Conservation (phyloP, 2,888 invertebrate genomes). For the Plutella xylostella region DNA sequence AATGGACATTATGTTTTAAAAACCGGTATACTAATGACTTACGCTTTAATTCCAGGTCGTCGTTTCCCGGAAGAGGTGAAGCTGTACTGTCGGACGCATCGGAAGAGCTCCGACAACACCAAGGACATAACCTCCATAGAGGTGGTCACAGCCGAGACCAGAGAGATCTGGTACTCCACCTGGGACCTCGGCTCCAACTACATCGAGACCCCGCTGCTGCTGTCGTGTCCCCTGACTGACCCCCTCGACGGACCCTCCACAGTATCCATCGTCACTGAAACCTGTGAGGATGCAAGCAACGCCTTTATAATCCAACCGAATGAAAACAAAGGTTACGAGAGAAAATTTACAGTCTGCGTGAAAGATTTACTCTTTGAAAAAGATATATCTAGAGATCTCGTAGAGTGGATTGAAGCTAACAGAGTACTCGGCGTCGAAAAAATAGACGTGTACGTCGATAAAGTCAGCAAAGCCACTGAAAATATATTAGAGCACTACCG, state of each 20-base stretch:
- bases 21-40: too few species aligned
- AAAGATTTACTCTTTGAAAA: constrained; percentile 76
- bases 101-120: neutral
- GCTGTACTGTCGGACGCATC: constrained; percentile 67
- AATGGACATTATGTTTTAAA: too few species aligned
- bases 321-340: constrained; percentile 24
- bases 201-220: constrained; percentile 67
- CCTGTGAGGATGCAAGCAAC: constrained; percentile 59
- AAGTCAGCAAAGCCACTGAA: constrained; percentile 63
- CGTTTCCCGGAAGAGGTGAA: constrained; percentile 43
- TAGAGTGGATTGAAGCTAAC: constrained; percentile 80
- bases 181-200: constrained; percentile 65
- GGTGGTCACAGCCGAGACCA: constrained; percentile 68
- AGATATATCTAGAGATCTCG: constrained; percentile 71
- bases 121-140: constrained; percentile 43
- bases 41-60: constrained; percentile 44
- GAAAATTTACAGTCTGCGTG: constrained; percentile 75
- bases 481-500: constrained; percentile 70
- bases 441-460: constrained; percentile 75
- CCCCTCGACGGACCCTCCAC: constrained; percentile 39
- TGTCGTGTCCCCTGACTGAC: constrained; percentile 73
- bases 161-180: constrained; percentile 73
- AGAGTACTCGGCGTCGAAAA: constrained; percentile 75
- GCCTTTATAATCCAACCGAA: constrained; percentile 39
- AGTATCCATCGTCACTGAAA: constrained; percentile 60